Evolutionary conservation across 2,113 vertebrate genomes (phyloP), one percentile per base, ranked within the genome.

Genomic region (Serinus canaria): DNA sequence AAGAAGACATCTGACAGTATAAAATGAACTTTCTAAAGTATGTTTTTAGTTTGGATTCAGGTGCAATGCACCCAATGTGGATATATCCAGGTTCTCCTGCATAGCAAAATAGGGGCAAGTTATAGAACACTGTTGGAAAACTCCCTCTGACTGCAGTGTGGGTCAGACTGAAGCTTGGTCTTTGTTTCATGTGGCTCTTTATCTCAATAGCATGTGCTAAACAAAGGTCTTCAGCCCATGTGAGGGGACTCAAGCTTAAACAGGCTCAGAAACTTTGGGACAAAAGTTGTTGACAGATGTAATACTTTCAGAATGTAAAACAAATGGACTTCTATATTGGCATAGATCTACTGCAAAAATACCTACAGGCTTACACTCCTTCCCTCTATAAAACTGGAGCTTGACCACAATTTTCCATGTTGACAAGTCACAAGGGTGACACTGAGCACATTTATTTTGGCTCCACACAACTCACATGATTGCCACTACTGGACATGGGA

Each of bases 1-100:
- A 50, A 74, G 20, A 86, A 31, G 13, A 73, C 24, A 59, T 22
- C 3, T n/a, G 52, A 20, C 31, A 63, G 16, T 25, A 41, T 41
- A 49, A 76, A 89, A 64, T n/a, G 1, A 83, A 33, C 11, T 24
- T 82, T 62, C 19, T n/a, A 30, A 83, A 63, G 20, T 8, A 2
- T 7, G 28, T 21, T 69, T 83, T 68, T 7, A 25, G 20, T 69
- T 77, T 47, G 27, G 15, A 80, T 60, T 63, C n/a, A 46, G 37
- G 58, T 5, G 15, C 6, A 25, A 8, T 3, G 44, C 6, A 50
- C 6, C 9, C 35, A 41, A 0, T 16, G 41, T 19, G 12, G 9
- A 27, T 16, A 83, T 18, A 69, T 9, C 3, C 33, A 47, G 15
- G 41, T 64, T 73, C 18, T 84, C 27, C 35, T 27, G 49, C 39